phyloP scores from a whole-genome alignment of 2,888 invertebrate genomes.

The Meiosimyza platycephala region DNA sequence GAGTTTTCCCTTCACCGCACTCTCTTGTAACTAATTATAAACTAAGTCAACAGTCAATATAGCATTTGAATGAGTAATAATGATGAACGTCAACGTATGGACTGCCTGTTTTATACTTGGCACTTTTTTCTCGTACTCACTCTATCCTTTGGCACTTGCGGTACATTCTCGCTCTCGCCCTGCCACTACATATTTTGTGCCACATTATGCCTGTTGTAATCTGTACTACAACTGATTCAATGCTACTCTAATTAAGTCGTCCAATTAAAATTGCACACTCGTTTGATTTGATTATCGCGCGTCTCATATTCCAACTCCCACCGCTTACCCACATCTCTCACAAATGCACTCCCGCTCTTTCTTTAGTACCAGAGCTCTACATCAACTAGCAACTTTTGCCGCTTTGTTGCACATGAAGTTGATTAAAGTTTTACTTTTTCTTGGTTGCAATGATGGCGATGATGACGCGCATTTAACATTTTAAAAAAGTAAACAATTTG shows the following conservation, averaged over 20 bases:
- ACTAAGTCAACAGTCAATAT: slow-evolving; percentile 20
- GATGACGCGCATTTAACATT: background rate
- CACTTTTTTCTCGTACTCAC: background rate
- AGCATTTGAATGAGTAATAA: background rate
- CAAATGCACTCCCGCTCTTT: background rate
- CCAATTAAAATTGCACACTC: slow-evolving; percentile 67
- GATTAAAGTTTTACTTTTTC: slow-evolving; percentile 28
- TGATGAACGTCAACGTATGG: background rate
- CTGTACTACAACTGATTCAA: slow-evolving; percentile 9
- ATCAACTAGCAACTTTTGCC: slow-evolving; percentile 20
- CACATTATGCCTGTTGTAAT: too few species aligned
- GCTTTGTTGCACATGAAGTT: slow-evolving; percentile 20
- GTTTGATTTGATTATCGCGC: slow-evolving; percentile 65
- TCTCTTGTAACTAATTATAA: slow-evolving; percentile 20
- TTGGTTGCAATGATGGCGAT: background rate
- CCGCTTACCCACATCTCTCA: background rate
- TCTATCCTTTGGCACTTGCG: background rate
- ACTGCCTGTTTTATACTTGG: background rate
- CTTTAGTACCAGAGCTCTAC: background rate
- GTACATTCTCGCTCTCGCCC: background rate
- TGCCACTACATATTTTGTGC: background rate
- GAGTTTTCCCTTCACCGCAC: background rate
- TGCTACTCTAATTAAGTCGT: slow-evolving; percentile 63
- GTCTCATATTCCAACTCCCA: slow-evolving; percentile 3
- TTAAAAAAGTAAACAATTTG: slow-evolving; percentile 23